phyloP scores from a whole-genome alignment of 2,113 vertebrate species.

The Lycaon pictus region DNA sequence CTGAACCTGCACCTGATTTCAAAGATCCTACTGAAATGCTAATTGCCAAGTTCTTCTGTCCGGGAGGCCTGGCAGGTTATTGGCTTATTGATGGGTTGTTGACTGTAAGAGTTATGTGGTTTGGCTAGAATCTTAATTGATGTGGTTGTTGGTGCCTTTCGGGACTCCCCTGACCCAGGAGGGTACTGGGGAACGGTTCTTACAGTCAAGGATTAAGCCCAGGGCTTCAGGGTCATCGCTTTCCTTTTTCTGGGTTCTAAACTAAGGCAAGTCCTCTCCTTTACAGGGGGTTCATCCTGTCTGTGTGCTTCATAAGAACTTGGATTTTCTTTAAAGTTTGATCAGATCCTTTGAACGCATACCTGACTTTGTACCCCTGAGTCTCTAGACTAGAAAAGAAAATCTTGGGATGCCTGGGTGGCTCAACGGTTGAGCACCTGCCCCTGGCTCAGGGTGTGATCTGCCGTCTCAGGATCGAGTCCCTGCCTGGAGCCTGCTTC shows the following conservation, averaged over 20 bases:
- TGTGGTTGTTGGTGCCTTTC: not conserved
- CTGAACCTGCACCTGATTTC: not conserved
- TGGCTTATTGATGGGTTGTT: not conserved
- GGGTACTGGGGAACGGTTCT: not conserved
- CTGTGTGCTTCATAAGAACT: not conserved
- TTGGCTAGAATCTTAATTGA: conserved; percentile 13
- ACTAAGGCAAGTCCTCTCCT: not conserved
- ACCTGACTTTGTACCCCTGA: not conserved
- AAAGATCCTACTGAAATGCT: not conserved
- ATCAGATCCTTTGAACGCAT: not conserved
- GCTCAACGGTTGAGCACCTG: too few species aligned
- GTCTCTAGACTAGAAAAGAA: not conserved
- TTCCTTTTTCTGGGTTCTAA: not conserved
- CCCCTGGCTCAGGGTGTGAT: too few species aligned
- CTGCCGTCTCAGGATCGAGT: too few species aligned
- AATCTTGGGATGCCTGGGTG: not conserved
- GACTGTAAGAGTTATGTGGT: not conserved
- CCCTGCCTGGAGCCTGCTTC: too few species aligned
- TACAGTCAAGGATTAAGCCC: not conserved
- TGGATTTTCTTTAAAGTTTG: conserved; percentile 7
- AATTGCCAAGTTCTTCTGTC: not conserved
- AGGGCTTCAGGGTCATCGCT: not conserved
- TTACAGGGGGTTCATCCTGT: not conserved
- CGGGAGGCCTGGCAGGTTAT: not conserved
- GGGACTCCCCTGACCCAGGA: not conserved